A percentile compares a stretch with the other conserved stretches of the same genome.
Conservation (phyloP, 2,113 vertebrate species). For the Salvelinus alpinus region DNA sequence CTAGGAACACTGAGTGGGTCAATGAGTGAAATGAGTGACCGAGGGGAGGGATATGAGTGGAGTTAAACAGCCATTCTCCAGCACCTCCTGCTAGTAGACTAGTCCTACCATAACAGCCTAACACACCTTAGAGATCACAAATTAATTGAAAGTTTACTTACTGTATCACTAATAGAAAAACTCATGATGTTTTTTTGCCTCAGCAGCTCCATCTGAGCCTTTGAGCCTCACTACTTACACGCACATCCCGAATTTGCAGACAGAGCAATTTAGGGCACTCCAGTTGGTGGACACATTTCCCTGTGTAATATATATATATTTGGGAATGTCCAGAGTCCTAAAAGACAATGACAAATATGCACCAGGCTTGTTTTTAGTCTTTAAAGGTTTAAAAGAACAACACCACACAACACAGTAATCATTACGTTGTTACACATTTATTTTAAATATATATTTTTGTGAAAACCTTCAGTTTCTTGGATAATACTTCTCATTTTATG, state of each 20-base stretch:
- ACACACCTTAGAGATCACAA: not conserved
- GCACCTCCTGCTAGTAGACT: not conserved
- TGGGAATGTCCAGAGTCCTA: not conserved
- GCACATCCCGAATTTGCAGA: not conserved
- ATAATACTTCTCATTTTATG: not conserved
- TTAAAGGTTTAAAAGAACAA: not conserved
- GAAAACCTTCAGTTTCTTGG: too few species aligned
- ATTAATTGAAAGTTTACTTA: not conserved
- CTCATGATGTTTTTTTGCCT: not conserved
- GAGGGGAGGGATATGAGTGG: not conserved
- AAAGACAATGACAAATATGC: not conserved
- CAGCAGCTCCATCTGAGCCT: not conserved
- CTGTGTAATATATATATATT: not conserved
- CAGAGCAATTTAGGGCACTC: not conserved
- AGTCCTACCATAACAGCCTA: not conserved
- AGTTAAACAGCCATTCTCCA: not conserved
- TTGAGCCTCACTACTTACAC: not conserved
- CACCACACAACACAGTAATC: not conserved
- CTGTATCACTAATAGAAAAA: not conserved
- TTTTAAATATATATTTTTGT: not conserved
- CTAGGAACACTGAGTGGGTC: conserved; percentile 8
- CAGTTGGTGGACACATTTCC: too few species aligned
- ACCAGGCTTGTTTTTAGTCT: not conserved
- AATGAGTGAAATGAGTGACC: conserved; percentile 9
- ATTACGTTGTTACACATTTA: not conserved